Base-by-base conservation (phyloP, 2,113 vertebrate genomes). In the Callospermophilus lateralis region DNA sequence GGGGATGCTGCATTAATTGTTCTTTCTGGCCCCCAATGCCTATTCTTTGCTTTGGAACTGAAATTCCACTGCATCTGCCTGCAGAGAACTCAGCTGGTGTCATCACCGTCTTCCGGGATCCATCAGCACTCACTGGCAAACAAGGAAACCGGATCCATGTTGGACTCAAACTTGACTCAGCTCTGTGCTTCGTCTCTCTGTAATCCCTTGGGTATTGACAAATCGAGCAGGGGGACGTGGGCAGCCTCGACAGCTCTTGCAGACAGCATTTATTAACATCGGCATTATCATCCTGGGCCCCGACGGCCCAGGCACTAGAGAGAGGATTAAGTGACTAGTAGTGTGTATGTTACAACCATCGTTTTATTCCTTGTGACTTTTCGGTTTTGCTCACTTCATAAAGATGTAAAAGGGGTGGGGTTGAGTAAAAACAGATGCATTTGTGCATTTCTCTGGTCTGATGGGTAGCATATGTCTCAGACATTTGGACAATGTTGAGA, bases 361-460 rank as follows among this genome's bases (percentile, higher is more conserved):
- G 90, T 98, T 96, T 94, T 92, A 87, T 93, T 97, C 87, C 77
- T 79, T 26, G 51, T 89, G 84, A 93, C 98, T 98, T 98, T 97
- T 96, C 67, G 67, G 85, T 89, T 81, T 24, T 93, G 89, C 96
- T 97, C 96, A 89, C 96, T 97, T 97, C 48, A 11, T 86, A 85
- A 77, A 83, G 93, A 97, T 92, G 80, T 96, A 77, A 97, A 98
- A 65, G 91, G 76, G 88, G 86, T 93, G 79, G 90, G 90, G 45
- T 94, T 97, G 97, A 98, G 96, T 97, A 97, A 97, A 98, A 97
- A 45, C 96, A 97, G 94, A 97, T 93, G 88, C 97, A 93, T 79
- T 28, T 10, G 12, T 90, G n/a, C 53, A 34, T 63, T 93, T 68
- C 96, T 97, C 88, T 73, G 28, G 92, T 85, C 70, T 83, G 6